These are phyloP conservation scores for Sigmodon hispidus DNA, from an alignment of 2,113 vertebrate species.

Conservation along the genomic window DNA sequence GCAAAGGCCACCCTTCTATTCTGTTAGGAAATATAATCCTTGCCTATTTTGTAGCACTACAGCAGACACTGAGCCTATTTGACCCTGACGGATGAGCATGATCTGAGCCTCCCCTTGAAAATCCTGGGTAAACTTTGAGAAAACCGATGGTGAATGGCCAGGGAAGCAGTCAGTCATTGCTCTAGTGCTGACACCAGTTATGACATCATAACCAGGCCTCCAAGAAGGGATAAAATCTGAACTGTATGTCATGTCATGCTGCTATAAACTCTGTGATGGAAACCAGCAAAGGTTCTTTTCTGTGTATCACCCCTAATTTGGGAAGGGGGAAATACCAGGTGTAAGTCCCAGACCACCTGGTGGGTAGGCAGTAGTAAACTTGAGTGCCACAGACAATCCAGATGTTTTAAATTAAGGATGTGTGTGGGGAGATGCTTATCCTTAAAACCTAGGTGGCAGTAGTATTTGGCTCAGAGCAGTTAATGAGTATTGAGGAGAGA, in stretches of 20 bases:
- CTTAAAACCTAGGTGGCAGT: too few species aligned
- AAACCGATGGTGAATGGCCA: not conserved
- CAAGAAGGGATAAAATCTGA: not conserved
- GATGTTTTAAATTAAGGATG: not conserved
- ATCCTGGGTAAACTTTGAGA: not conserved
- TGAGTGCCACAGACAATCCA: not conserved
- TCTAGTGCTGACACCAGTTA: not conserved
- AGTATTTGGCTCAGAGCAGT: too few species aligned
- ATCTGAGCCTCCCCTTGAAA: not conserved
- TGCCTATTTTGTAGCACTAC: not conserved
- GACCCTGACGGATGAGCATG: not conserved
- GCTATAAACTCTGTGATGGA: not conserved
- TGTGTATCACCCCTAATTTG: not conserved
- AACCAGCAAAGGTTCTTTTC: not conserved
- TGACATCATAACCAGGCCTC: not conserved
- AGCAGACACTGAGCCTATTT: not conserved
- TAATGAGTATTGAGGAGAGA: too few species aligned
- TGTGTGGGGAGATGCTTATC: too few species aligned
- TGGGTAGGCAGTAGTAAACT: not conserved
- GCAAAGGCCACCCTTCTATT: not conserved
- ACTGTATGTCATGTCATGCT: not conserved
- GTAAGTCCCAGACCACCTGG: not conserved
- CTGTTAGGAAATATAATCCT: not conserved
- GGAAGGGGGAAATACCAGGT: not conserved
- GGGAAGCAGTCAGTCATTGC: not conserved